Conservation (phyloP, 2,888 invertebrate species). For the Lasioglossum calceatum region DNA sequence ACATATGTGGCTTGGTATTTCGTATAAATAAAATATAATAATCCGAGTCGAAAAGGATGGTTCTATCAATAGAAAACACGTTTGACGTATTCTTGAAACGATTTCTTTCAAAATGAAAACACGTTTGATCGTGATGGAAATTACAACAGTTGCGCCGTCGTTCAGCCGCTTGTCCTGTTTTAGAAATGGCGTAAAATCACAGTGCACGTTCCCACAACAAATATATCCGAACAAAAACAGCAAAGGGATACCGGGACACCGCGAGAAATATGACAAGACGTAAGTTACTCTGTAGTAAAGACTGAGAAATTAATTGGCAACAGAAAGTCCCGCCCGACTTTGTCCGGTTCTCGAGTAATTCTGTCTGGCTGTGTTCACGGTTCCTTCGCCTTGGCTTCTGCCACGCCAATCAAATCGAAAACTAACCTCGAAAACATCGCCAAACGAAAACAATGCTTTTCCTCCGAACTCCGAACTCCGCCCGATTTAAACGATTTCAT, state of each 20-base stretch:
- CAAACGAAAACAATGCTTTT: constrained; percentile 35
- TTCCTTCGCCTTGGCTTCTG: constrained; percentile 78
- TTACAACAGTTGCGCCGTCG: constrained; percentile 68
- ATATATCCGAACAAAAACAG: constrained; percentile 23
- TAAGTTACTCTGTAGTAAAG: constrained; percentile 46
- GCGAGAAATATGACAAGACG: constrained; percentile 45
- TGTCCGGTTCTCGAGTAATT: constrained; percentile 77
- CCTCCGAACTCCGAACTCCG: background rate
- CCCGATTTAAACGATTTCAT: background rate
- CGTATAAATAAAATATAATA: background rate
- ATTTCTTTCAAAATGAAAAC: constrained; percentile 18
- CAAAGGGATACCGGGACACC: constrained; percentile 12
- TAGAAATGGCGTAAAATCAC: constrained; percentile 68
- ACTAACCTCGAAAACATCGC: constrained; percentile 74
- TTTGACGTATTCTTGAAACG: background rate
- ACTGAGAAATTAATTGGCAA: constrained; percentile 49
- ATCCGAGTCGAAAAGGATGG: background rate
- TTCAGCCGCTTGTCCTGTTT: constrained; percentile 60
- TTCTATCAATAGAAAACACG: background rate
- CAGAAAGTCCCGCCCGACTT: constrained; percentile 61
- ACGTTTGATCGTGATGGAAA: constrained; percentile 24
- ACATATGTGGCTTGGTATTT: background rate
- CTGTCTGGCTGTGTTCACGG: constrained; percentile 82
- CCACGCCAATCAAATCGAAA: constrained; percentile 81
- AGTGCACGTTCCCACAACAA: constrained; percentile 40